phyloP scores from a whole-genome alignment of 2,888 invertebrate genomes.

The Pollenia labialis region DNA sequence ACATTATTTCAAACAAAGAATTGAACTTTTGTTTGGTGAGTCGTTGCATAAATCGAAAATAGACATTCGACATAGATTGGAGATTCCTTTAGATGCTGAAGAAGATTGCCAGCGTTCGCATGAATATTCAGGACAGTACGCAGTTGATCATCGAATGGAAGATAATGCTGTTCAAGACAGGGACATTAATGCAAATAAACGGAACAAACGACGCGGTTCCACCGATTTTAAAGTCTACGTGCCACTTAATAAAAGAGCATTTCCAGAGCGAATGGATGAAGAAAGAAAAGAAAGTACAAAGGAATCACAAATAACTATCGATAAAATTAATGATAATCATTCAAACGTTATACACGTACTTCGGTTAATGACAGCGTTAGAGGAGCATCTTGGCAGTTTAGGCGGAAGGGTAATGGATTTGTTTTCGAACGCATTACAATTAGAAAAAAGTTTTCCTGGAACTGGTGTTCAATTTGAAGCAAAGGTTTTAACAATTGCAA shows the following conservation, averaged over 20 bases:
- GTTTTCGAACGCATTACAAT: constrained; percentile 69
- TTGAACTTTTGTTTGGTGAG: constrained; percentile 89
- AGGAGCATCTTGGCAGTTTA: constrained; percentile 90
- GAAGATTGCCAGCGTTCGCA: constrained; percentile 57
- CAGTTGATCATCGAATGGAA: neutral
- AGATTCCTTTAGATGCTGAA: constrained; percentile 69
- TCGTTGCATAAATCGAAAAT: constrained; percentile 85
- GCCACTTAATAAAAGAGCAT: constrained; percentile 5
- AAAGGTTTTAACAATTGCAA: constrained; percentile 88
- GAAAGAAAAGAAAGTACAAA: neutral
- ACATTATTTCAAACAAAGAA: constrained; percentile 90
- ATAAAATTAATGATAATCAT: constrained; percentile 79
- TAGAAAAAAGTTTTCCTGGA: constrained; percentile 84
- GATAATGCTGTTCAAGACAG: neutral
- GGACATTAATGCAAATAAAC: neutral
- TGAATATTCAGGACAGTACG: neutral
- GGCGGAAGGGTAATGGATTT: constrained; percentile 90
- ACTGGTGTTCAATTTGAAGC: constrained; percentile 89
- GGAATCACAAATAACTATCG: neutral
- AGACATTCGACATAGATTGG: constrained; percentile 69
- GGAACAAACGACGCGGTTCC: neutral
- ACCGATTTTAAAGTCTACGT: neutral
- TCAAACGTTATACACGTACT: constrained; percentile 87
- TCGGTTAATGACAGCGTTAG: constrained; percentile 90
- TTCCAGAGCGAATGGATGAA: neutral